Evolutionary conservation across 2,797 vertebrate species (phyloP).

Genomic region (Sandelia bainsii): DNA sequence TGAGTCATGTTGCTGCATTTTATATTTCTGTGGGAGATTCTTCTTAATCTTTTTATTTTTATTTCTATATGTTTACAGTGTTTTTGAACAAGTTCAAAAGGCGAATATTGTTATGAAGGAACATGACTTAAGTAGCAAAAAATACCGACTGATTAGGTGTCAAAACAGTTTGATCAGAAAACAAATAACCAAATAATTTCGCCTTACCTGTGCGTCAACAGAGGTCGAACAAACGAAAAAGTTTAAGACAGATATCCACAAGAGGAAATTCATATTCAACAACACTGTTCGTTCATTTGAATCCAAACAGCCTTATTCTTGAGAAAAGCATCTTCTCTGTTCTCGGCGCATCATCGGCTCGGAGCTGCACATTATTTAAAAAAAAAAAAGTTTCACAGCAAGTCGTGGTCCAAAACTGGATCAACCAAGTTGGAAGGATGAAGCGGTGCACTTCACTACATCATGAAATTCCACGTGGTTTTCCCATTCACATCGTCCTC

Average conservation of each 20-base stretch:
- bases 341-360: neutral
- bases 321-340: neutral
- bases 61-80: too few relatives aligned
- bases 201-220: constrained; percentile 77
- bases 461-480: neutral
- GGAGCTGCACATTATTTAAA: neutral
- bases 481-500: neutral
- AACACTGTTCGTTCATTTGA: constrained; percentile 10
- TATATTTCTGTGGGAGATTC: too few relatives aligned
- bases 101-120: neutral
- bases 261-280: constrained; percentile 11
- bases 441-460: neutral
- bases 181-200: neutral
- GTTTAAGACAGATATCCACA: constrained; percentile 55
- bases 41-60: neutral
- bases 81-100: neutral
- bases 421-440: neutral
- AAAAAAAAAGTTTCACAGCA: constrained; percentile 47
- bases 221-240: constrained; percentile 64
- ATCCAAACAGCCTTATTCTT: neutral
- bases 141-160: neutral
- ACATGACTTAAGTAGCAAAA: neutral
- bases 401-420: constrained; percentile 16
- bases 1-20: neutral
- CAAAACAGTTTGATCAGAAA: neutral